phyloP scores from a whole-genome alignment of 2,797 vertebrate genomes.

The Lindbergichthys nudifrons region DNA sequence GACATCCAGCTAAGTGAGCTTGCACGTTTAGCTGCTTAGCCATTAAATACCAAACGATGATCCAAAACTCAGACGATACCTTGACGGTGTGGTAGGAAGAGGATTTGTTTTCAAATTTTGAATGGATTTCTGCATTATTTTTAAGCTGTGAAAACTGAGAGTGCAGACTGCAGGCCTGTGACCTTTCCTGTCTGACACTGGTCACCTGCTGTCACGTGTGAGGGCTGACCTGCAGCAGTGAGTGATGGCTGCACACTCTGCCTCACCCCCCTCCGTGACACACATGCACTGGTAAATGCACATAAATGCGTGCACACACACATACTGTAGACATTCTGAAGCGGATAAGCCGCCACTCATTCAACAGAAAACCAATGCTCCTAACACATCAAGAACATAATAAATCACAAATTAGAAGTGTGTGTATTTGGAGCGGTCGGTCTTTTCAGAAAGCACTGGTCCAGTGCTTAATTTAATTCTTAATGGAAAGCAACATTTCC shows the following conservation, averaged over 20 bases:
- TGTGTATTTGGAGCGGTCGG: constrained; percentile 53
- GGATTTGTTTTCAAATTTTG: constrained; percentile 45
- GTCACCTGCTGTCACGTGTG: constrained; percentile 74
- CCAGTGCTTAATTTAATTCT: constrained; percentile 83
- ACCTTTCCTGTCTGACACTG: constrained; percentile 80
- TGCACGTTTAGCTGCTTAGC: constrained; percentile 30
- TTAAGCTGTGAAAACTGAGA: constrained; percentile 52
- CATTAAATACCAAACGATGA: constrained; percentile 30
- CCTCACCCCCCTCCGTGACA: constrained; percentile 40
- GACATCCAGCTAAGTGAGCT: constrained; percentile 31
- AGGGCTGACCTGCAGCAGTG: constrained; percentile 73
- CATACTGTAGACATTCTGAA: constrained; percentile 30
- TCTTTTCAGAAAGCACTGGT: constrained; percentile 73
- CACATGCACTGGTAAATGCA: constrained; percentile 22
- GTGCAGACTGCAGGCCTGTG: constrained; percentile 58
- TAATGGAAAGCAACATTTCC: constrained; percentile 84
- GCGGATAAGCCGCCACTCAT: constrained; percentile 61
- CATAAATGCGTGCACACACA: constrained; percentile 11
- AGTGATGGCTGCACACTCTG: constrained; percentile 69
- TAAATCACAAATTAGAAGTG: constrained; percentile 81
- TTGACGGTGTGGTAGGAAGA: constrained; percentile 31
- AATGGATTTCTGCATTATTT: constrained; percentile 44
- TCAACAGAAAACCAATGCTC: constrained; percentile 64
- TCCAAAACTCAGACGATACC: constrained; percentile 28
- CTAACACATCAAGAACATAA: constrained; percentile 73